Evolutionary conservation across 2,888 invertebrate species (phyloP).

Genomic region (Sarcophaga caerulescens): DNA sequence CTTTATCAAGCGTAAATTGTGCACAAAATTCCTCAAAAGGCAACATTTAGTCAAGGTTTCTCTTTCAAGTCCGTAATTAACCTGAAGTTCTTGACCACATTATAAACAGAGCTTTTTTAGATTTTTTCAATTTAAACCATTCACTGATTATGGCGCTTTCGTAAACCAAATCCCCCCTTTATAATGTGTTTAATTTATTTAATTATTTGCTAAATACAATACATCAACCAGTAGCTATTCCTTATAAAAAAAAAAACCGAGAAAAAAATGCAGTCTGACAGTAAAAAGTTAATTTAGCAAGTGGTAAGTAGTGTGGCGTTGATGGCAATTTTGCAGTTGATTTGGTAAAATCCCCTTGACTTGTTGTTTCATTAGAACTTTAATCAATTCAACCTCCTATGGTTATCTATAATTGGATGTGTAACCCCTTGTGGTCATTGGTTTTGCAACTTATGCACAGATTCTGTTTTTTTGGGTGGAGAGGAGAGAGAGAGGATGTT

Average conservation of each 20-base stretch:
- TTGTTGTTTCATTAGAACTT: conserved; percentile 30
- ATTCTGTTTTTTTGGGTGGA: neutral
- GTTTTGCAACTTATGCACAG: neutral
- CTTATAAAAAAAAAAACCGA: no score
- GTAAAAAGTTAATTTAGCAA: no score
- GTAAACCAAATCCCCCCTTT: neutral
- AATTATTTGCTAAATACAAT: neutral
- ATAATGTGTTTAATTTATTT: neutral
- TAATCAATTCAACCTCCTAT: conserved; percentile 64
- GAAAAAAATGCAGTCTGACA: no score
- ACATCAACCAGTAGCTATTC: no score
- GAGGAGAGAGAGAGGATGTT: neutral
- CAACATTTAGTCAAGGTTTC: neutral
- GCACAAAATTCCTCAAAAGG: neutral
- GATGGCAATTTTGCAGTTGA: neutral
- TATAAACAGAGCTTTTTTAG: neutral
- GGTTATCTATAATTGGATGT: conserved; percentile 58
- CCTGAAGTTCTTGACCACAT: neutral
- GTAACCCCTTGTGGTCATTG: conserved; percentile 41
- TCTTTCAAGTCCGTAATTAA: neutral
- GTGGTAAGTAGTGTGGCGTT: neutral
- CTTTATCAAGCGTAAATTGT: neutral
- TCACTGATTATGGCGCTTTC: neutral
- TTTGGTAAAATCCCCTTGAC: neutral
- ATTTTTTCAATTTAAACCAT: no score